These are phyloP conservation scores for Nothoprocta perdicaria DNA, from an alignment of 2,113 vertebrate genomes.

Conservation along the genomic window DNA sequence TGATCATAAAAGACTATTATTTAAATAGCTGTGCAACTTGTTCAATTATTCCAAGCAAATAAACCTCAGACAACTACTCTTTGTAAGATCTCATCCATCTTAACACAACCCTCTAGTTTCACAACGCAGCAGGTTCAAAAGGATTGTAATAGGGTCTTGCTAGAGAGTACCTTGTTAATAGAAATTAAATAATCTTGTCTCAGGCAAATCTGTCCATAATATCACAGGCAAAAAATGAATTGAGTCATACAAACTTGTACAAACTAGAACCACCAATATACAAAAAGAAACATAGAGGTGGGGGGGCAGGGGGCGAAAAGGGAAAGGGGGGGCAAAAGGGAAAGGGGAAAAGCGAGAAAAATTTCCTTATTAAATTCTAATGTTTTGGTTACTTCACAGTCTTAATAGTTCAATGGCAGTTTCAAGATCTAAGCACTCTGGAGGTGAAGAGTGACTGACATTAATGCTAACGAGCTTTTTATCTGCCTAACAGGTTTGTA, in stretches of 20 bases:
- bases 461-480: background rate
- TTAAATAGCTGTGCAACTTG: background rate
- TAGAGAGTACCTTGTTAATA: background rate
- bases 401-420: slow-evolving; percentile 10
- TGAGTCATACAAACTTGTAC: background rate
- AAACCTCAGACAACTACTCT: background rate
- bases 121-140: background rate
- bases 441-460: background rate
- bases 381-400: background rate
- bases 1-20: background rate
- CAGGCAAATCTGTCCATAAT: background rate
- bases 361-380: background rate
- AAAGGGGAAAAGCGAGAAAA: background rate
- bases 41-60: background rate
- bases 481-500: background rate
- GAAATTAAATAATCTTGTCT: background rate
- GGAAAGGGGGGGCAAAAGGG: background rate
- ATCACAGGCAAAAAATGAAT: background rate
- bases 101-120: background rate
- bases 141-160: background rate
- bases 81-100: background rate
- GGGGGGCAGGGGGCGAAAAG: too few species aligned
- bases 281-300: background rate
- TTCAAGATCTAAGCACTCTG: slow-evolving; percentile 10
- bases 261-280: background rate